Base-by-base conservation (phyloP, 2,113 vertebrate species). In the Formicarius rufipectus region DNA sequence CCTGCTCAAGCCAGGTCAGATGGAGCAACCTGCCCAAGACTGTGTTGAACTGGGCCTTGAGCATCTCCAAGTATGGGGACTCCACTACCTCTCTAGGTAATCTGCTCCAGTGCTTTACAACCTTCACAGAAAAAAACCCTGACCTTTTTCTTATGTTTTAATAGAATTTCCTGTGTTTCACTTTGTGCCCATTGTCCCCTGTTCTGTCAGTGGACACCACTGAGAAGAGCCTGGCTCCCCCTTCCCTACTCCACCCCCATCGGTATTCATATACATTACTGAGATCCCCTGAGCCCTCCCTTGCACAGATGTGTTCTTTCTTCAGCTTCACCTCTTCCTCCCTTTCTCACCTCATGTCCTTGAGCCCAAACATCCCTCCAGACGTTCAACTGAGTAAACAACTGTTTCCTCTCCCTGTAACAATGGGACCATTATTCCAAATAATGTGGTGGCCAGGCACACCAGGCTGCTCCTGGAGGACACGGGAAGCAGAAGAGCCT, bases 341-440 rank as follows among this genome's bases (percentile, higher is more conserved):
- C 88, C 64, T 90, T 93, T 91, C 88, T 88, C 94, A 90, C 85
- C 88, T 96, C 92, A n/a, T 50, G 94, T 96, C 93, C 95, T 93
- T 50, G 53, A 95, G 73, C 69, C 76, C 90, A 90, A 94, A 95
- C 89, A 86, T 93, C 90, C 88, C 92, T 91, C 66, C 62, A 94
- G 86, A 95, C 87, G 82, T 45, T 64, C 82, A 42, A 84, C 66
- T 45, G 40, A 96, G 80, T 81, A 89, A 96, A 90, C 90, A 96
- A 78, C 90, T 68, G 74, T 31, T 96, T 97, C 96, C 95, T 92
- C 73, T 93, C 80, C 47, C 37, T 76, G 30, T 72, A 96, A 94
- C 96, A 96, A 95, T 95, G 66, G 73, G 53, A 68, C n/a, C 24
- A 56, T 84, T 93, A 81, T 89, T 93, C 84, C 80, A 73, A 72